phyloP scores from a whole-genome alignment of 2,888 invertebrate species.

The Latheticus oryzae region DNA sequence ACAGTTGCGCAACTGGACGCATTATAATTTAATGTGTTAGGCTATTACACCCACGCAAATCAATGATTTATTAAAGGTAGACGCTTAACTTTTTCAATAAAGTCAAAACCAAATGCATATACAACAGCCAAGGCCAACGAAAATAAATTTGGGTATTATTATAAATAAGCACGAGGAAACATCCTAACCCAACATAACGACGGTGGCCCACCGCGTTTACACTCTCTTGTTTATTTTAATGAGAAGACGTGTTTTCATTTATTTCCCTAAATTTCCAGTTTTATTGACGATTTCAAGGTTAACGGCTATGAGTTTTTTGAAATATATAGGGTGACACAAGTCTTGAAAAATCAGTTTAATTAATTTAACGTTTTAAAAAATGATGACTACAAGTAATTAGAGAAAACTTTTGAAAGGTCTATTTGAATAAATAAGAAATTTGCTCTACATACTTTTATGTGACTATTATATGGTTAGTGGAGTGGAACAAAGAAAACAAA shows the following conservation, averaged over 20 bases:
- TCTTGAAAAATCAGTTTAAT: too few species aligned
- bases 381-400: too few species aligned
- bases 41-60: slow-evolving; percentile 40
- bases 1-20: slow-evolving; percentile 44
- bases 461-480: too few species aligned
- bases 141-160: slow-evolving; percentile 51
- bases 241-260: slow-evolving; percentile 58
- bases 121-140: slow-evolving; percentile 39
- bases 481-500: too few species aligned
- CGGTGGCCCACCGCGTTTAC: slow-evolving; percentile 54
- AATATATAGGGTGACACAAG: too few species aligned
- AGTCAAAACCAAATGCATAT: slow-evolving; percentile 34
- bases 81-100: slow-evolving; percentile 24
- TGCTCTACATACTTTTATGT: too few species aligned
- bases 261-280: slow-evolving; percentile 56
- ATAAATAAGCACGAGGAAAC: slow-evolving; percentile 50
- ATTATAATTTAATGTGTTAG: slow-evolving; percentile 11
- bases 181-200: slow-evolving; percentile 56
- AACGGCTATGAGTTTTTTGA: neutral
- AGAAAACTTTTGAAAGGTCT: neutral
- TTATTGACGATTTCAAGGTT: too few species aligned
- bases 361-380: too few species aligned
- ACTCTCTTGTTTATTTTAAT: slow-evolving; percentile 58
- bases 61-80: slow-evolving; percentile 25
- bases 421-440: slow-evolving; percentile 2